A percentile compares a stretch with the other conserved stretches of the same genome.
phyloP scores from a whole-genome alignment of 1,140 invertebrate genomes.

The Orius insidiosus region DNA sequence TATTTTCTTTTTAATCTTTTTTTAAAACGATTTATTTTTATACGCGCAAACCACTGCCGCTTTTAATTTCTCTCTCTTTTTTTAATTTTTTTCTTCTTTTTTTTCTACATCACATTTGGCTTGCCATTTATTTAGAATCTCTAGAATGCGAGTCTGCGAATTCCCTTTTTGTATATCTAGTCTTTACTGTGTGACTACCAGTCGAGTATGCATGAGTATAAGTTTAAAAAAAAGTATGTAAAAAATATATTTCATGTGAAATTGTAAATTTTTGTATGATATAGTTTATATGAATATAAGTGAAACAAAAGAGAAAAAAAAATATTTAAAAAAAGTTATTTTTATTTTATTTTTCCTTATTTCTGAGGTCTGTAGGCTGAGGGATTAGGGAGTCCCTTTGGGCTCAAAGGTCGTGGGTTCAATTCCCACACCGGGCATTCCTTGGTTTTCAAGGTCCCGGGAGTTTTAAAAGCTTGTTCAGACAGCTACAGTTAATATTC shows the following conservation, averaged over 20 bases:
- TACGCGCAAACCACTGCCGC: constrained; percentile 27
- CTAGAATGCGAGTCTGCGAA: constrained; percentile 12
- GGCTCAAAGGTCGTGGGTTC: too few species aligned
- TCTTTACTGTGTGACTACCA: constrained; percentile 2
- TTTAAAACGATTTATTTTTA: constrained; percentile 14
- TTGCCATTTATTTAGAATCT: constrained; percentile 17
- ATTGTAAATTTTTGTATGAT: constrained; percentile 30
- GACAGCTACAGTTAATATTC: too few species aligned
- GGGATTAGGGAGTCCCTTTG: too few species aligned
- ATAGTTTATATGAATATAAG: constrained; percentile 35
- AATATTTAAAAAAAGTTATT: neutral
- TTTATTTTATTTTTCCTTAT: neutral
- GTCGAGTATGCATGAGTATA: too few species aligned
- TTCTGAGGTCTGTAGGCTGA: too few species aligned
- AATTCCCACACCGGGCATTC: too few species aligned
- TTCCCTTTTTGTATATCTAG: constrained; percentile 15
- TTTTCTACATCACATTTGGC: constrained; percentile 8
- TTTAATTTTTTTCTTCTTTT: constrained; percentile 15
- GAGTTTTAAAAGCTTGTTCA: too few species aligned
- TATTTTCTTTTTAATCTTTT: constrained; percentile 7
- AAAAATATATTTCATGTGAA: constrained; percentile 8
- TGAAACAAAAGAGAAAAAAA: constrained; percentile 17
- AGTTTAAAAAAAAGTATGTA: too few species aligned
- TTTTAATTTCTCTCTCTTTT: constrained; percentile 21
- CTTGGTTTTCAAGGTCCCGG: too few species aligned